Percentiles rank a stretch among this genome's conserved stretches.
Evolutionary conservation across 2,113 vertebrate species (phyloP).

Genomic region (Maylandia zebra): DNA sequence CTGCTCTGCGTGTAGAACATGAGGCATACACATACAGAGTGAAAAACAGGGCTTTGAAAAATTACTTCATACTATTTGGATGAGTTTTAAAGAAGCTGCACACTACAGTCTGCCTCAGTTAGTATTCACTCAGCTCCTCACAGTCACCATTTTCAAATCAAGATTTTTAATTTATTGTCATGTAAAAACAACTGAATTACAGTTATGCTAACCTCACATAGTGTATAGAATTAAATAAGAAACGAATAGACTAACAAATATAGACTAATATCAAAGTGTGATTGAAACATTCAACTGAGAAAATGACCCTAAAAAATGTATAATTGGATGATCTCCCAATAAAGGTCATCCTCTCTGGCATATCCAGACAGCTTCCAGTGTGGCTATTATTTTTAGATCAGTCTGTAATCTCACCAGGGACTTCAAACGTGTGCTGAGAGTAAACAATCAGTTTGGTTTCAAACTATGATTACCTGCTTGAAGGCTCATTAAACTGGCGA

Average conservation of each 20-base stretch:
- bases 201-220: neutral
- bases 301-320: neutral
- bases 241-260: neutral
- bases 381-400: neutral
- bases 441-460: neutral
- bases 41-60: neutral
- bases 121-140: neutral
- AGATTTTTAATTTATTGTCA: neutral
- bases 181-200: fast-evolving
- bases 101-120: neutral
- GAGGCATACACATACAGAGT: neutral
- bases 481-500: neutral
- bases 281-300: neutral
- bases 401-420: neutral
- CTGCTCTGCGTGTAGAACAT: neutral
- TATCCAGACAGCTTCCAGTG: neutral
- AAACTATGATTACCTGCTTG: neutral
- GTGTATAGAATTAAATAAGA: neutral
- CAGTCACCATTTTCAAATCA: neutral
- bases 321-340: neutral
- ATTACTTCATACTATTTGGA: neutral
- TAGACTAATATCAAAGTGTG: neutral
- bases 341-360: neutral
- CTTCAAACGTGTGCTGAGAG: neutral
- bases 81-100: neutral